Conservation (phyloP, 2,888 invertebrate species). For the Callinectes sapidus region DNA sequence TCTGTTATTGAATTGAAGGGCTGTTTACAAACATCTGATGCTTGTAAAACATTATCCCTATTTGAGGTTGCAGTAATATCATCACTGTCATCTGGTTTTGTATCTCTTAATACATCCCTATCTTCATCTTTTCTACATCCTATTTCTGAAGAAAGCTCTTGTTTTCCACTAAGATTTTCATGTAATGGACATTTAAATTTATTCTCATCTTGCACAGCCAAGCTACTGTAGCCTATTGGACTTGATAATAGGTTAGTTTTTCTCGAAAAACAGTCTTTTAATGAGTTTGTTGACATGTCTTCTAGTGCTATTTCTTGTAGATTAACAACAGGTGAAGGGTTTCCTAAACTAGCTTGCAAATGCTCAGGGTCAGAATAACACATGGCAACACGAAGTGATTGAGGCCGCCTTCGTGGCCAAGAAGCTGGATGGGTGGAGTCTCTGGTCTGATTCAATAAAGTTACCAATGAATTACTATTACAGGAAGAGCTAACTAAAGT, state of each 20-base stretch:
- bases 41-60: background rate
- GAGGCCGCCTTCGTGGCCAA: slow-evolving; percentile 62
- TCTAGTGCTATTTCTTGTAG: slow-evolving; percentile 51
- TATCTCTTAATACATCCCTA: background rate
- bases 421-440: slow-evolving; percentile 48
- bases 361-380: slow-evolving; percentile 62
- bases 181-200: background rate
- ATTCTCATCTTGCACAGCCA: background rate
- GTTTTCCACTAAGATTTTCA: background rate
- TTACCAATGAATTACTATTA: slow-evolving; percentile 46
- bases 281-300: slow-evolving; percentile 38
- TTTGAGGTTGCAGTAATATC: background rate
- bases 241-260: slow-evolving; percentile 14
- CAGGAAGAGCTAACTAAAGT: slow-evolving; percentile 37
- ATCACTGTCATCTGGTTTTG: background rate
- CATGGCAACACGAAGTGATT: slow-evolving; percentile 61
- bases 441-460: slow-evolving; percentile 42
- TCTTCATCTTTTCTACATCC: background rate
- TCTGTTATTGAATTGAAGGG: background rate
- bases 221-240: background rate
- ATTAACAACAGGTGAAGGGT: background rate
- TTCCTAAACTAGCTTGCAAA: slow-evolving; percentile 32
- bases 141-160: background rate
- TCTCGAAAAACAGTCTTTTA: background rate
- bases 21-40: background rate